These are phyloP conservation scores for Coregonus sp. DNA, from an alignment of 2,797 vertebrate genomes.

Conservation along the genomic window DNA sequence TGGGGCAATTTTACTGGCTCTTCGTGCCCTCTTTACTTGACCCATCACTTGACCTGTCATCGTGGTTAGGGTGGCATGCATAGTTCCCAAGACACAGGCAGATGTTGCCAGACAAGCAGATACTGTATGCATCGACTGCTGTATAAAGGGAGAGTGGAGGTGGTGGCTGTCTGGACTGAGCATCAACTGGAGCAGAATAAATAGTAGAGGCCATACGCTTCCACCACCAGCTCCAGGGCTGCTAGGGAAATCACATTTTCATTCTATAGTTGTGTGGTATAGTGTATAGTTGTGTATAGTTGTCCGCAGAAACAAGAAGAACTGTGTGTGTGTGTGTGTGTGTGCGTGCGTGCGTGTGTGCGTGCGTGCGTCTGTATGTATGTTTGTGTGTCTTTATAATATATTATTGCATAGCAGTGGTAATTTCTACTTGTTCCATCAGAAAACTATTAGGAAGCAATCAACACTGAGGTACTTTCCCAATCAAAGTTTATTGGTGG, in stretches of 20 bases:
- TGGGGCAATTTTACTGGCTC: not conserved
- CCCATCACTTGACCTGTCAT: not conserved
- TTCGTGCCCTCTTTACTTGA: not conserved
- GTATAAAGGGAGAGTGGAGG: not conserved
- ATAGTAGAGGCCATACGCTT: not conserved
- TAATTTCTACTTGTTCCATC: not conserved
- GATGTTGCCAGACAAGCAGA: not conserved
- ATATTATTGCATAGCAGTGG: not conserved
- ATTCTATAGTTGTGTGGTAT: not conserved
- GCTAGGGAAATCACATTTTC: not conserved
- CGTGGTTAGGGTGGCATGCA: not conserved
- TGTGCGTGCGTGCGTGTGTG: not conserved
- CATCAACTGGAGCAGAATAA: not conserved
- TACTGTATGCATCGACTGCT: not conserved
- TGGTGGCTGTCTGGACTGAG: not conserved
- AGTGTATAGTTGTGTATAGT: not conserved
- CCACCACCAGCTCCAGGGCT: not conserved
- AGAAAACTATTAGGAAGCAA: not conserved
- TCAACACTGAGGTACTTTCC: not conserved
- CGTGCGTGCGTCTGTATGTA: not conserved
- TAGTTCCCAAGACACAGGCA: not conserved
- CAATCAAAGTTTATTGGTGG: no score
- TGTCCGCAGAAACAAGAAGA: not conserved
- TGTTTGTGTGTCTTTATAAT: not conserved
- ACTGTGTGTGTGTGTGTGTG: not conserved